Base-by-base conservation (phyloP, 2,113 vertebrate species). In the Trogon melanurus region DNA sequence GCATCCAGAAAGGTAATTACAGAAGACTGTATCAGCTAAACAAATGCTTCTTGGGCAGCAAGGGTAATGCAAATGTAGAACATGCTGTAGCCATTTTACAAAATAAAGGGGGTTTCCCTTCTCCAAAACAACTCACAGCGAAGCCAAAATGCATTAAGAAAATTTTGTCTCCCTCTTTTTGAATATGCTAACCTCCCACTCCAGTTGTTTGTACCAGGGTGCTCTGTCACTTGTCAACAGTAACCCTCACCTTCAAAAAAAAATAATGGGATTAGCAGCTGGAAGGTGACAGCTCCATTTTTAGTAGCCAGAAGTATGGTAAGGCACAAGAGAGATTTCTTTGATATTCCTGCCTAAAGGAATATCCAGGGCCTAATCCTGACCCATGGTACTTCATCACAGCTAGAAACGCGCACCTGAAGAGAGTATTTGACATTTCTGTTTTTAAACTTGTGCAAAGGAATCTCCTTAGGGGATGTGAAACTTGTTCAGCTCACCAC, bases 21-120 rank as follows among this genome's bases (percentile, higher is more conserved):
- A 73, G 91, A 70, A 69, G 74, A 88, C 78, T 67, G 76, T 93
- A 96, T 95, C 94, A 97, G 97, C 95, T 79, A 84, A 96, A 91
- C 47, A 88, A 76, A 96, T 26, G 30, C 50, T 81, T 51, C 38
- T 64, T 60, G 79, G 81, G 76, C 83, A 94, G 54, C 34, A 34
- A 92, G 89, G 78, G 67, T 91, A 96, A 83, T 70, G 84, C 85
- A 91, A 73, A 88, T 2, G 7, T 54, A 79, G 70, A 51, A 79
- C 69, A 79, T 51, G 22, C 79, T 79, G 29, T 19, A 93, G 66
- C 82, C 88, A 61, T 93, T 96, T 91, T 41, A 88, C 19, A 78
- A 87, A 80, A 82, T 41, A 62, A 83, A 89, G 57, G 71, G 8
- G 0, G 2, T n/a, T 88, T 80, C 22, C 30, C n/a, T 18, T 70